Evolutionary conservation across 2,113 vertebrate species (phyloP), one percentile per base, ranked within the genome.

Genomic region (Aviceda subcristata): DNA sequence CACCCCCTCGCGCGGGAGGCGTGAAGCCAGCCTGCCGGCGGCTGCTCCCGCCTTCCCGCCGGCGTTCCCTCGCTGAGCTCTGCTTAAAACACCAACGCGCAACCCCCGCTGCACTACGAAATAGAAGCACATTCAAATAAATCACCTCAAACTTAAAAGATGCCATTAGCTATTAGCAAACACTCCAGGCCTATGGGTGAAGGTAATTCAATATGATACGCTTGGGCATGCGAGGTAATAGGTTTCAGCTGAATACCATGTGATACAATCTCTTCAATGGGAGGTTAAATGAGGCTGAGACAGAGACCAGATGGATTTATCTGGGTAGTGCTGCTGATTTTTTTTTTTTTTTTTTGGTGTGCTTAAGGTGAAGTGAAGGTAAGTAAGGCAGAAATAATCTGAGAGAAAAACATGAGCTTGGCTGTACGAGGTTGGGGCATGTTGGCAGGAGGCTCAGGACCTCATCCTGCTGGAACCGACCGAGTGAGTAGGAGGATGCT

Each of bases 261-360:
- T 94, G 97, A 95, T 51, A 80, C 92, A n/a, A 34, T 85, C 96
- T 91, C 94, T 92, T 96, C 97, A 68, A 12, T 12, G 94, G 90
- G 93, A 97, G 63, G 59, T 77, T 90, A 95, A 97, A 91, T 75
- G 87, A 96, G 88, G 97, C 97, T 95, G 93, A 97, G 97, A 96
- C 97, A 96, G 86, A 92, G 95, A 94, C 93, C 97, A 96, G 96
- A 97, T 97, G 97, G 97, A 97, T 97, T 96, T 96, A 97, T 29
- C 80, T 76, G 80, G 88, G 81, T 41, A 55, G 57, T 2, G 57
- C 71, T 82, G 82, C 43, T 76, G 51, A 32, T 21, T 76, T 43
- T 46, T 45, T 19, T 10, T 17, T 51, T 18, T 10, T 16, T 51
- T 75, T 7, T 14, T 66, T 36, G 59, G 69, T 78, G 72, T 79